Evolutionary conservation across 2,888 invertebrate genomes (phyloP).

Genomic region (Caenorhabditis angaria): DNA sequence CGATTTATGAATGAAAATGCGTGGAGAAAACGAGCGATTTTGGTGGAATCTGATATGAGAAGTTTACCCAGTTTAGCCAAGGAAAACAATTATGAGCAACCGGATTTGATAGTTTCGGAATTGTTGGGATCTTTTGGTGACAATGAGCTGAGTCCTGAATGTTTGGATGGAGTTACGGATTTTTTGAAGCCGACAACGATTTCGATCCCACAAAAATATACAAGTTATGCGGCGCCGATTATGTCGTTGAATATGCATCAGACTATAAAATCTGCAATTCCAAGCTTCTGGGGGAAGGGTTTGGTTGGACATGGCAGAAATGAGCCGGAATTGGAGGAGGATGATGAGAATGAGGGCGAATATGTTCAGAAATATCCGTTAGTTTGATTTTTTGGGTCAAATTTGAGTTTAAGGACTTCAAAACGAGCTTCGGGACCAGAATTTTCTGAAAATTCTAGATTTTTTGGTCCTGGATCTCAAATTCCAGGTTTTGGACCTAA

Average conservation of each 20-base stretch:
- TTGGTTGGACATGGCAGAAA: conserved; percentile 43
- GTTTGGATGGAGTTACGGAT: conserved; percentile 74
- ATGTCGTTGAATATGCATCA: conserved; percentile 83
- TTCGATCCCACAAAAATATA: conserved; percentile 66
- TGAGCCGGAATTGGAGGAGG: conserved; percentile 29
- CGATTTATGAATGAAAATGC: conserved; percentile 53
- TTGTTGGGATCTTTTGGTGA: conserved; percentile 96
- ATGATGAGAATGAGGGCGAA: too few species aligned
- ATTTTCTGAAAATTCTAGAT: too few species aligned
- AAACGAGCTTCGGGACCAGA: too few species aligned
- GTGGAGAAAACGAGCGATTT: conserved; percentile 71
- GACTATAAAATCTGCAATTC: conserved; percentile 32
- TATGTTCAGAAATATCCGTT: conserved; percentile 45
- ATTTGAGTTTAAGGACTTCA: too few species aligned
- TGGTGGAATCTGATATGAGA: conserved; percentile 75
- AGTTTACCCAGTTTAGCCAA: conserved; percentile 70
- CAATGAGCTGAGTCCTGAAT: conserved; percentile 95
- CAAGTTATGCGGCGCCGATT: conserved; percentile 79
- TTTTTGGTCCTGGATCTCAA: too few species aligned
- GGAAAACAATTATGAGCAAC: conserved; percentile 78
- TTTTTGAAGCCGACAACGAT: conserved; percentile 73
- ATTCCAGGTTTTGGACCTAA: too few species aligned
- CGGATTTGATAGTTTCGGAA: conserved; percentile 86
- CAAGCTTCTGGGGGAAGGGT: conserved; percentile 35
- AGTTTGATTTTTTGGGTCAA: conserved; percentile 14